phyloP scores from a whole-genome alignment of 2,113 vertebrate species.

The Cyanistes caeruleus region DNA sequence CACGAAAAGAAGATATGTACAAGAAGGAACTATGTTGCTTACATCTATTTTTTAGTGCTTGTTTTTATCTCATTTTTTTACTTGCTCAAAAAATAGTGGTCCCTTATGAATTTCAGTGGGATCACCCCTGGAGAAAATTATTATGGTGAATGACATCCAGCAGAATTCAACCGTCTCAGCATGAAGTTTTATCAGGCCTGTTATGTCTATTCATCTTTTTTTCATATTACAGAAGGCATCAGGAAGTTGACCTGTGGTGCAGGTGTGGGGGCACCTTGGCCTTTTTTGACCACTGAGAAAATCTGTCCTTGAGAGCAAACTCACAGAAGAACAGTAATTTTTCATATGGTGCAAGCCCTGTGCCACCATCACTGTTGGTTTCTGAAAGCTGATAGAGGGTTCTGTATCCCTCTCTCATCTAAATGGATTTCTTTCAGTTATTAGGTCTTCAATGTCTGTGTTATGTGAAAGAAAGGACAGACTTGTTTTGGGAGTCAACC shows the following conservation, averaged over 20 bases:
- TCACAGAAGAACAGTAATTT: not conserved
- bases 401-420: not conserved
- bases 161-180: not conserved
- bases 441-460: not conserved
- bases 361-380: not conserved
- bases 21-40: not conserved
- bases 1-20: not conserved
- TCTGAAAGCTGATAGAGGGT: not conserved
- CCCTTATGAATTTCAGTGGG: not conserved
- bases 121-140: not conserved
- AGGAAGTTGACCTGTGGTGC: not conserved
- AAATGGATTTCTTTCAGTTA: not conserved
- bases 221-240: not conserved
- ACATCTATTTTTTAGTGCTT: not conserved
- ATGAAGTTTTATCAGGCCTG: not conserved
- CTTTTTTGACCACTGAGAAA: not conserved
- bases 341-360: not conserved
- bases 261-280: not conserved
- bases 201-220: not conserved
- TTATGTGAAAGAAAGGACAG: not conserved
- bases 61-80: not conserved
- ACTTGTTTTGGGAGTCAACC: not conserved
- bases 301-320: not conserved
- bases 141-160: not conserved
- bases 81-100: not conserved